Percentiles rank a stretch among this genome's conserved stretches.
Evolutionary conservation across 2,113 vertebrate genomes (phyloP).

Genomic region (Nycticorax nycticorax): DNA sequence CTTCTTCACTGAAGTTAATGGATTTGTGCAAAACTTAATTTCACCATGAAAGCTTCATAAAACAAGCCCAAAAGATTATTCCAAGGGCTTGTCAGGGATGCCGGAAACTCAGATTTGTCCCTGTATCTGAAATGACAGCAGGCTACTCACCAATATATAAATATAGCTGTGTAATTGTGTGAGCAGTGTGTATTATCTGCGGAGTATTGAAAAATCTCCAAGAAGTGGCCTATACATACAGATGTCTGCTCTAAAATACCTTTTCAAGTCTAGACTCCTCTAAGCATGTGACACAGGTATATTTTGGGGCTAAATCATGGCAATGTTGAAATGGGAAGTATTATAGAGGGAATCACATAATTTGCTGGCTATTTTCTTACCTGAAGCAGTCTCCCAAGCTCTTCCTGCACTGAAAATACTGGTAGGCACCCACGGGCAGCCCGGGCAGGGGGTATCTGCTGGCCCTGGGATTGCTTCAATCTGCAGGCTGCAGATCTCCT

Average conservation of each 20-base stretch:
- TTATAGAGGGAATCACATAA: fast-evolving
- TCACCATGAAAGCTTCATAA: background rate
- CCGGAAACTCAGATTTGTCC: background rate
- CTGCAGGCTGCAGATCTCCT: background rate
- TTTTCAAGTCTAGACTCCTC: background rate
- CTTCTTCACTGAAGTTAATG: background rate
- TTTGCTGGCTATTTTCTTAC: background rate
- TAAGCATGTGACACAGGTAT: background rate
- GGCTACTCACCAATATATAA: fast-evolving
- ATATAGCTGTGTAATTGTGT: background rate
- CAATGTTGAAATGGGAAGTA: background rate
- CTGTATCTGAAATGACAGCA: background rate
- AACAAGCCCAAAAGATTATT: background rate
- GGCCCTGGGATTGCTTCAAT: background rate
- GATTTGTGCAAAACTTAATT: background rate
- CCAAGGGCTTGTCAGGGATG: background rate
- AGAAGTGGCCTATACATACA: background rate
- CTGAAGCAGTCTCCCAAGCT: background rate
- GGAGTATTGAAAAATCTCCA: background rate
- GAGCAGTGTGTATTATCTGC: background rate
- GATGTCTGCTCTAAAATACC: background rate
- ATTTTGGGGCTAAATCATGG: background rate
- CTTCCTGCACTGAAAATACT: background rate
- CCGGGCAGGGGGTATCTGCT: background rate
- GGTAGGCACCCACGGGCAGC: fast-evolving